Evolutionary conservation across 2,797 vertebrate genomes (phyloP).

Genomic region (Sebastes steindachneri): DNA sequence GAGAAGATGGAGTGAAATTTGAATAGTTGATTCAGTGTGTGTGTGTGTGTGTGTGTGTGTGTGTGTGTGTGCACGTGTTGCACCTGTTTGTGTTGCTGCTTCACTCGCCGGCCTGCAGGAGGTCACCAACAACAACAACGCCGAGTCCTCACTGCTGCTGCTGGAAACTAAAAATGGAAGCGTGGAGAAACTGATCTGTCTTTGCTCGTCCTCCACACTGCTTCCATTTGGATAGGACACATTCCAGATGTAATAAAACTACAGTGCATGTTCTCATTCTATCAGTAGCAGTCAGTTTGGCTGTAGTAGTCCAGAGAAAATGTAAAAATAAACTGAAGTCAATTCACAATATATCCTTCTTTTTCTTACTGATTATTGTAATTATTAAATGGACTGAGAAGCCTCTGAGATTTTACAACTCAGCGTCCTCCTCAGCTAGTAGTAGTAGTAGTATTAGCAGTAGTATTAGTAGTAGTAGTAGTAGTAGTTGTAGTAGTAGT

Average conservation of each 20-base stretch:
- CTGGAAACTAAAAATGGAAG: constrained; percentile 76
- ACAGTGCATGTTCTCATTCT: background rate
- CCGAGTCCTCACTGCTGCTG: constrained; percentile 32
- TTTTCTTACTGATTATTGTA: background rate
- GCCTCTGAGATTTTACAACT: background rate
- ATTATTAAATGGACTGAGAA: background rate
- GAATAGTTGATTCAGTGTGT: background rate
- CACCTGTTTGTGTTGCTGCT: constrained; percentile 47
- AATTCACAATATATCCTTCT: background rate
- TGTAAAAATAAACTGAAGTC: background rate
- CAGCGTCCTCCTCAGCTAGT: background rate
- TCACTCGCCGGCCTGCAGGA: constrained; percentile 31
- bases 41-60: background rate
- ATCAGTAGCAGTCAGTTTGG: background rate
- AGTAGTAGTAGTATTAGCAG: background rate
- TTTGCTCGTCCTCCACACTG: background rate
- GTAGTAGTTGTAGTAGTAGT: background rate
- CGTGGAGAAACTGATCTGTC: constrained; percentile 57
- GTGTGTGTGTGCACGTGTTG: background rate
- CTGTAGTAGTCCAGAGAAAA: background rate
- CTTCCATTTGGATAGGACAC: constrained; percentile 15
- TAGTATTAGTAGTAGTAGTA: background rate
- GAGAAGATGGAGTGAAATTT: background rate
- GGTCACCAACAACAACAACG: constrained; percentile 35
- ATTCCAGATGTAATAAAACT: background rate